These are phyloP conservation scores for Crotalus helleri DNA, from an alignment of 2,113 vertebrate species.

Conservation along the genomic window DNA sequence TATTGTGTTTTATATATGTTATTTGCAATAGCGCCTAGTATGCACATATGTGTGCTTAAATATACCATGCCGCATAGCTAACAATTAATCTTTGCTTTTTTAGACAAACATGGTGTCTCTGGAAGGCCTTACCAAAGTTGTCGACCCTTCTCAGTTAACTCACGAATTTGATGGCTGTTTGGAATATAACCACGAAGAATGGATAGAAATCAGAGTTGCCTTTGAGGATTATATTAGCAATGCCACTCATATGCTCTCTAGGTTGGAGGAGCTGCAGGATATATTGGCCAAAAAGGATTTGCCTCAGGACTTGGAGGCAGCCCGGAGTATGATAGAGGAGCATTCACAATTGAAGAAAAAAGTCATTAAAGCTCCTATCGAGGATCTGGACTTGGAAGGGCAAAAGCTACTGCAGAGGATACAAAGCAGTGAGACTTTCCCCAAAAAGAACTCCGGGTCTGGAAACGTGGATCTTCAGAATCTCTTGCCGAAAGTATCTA, in stretches of 20 bases:
- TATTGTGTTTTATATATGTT: background rate
- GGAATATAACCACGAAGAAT: slow-evolving; percentile 97
- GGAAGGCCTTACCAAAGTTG: slow-evolving; percentile 97
- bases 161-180: slow-evolving; percentile 95
- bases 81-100: background rate
- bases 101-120: slow-evolving; percentile 98
- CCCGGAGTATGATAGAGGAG: slow-evolving; percentile 92
- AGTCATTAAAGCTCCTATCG: slow-evolving; percentile 91
- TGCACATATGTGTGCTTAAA: background rate
- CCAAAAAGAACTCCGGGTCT: slow-evolving; percentile 84
- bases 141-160: slow-evolving; percentile 96
- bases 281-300: slow-evolving; percentile 91
- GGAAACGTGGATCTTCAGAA: slow-evolving; percentile 91
- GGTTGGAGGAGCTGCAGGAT: slow-evolving; percentile 95
- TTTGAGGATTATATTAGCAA: slow-evolving; percentile 95
- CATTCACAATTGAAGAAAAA: slow-evolving; percentile 92
- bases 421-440: slow-evolving; percentile 91
- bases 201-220: slow-evolving; percentile 91
- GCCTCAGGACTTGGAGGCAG: slow-evolving; percentile 90
- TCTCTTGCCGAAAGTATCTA: slow-evolving; percentile 87
- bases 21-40: background rate
- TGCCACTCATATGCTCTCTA: slow-evolving; percentile 85
- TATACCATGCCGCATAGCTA: background rate
- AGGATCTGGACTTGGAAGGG: slow-evolving; percentile 92
- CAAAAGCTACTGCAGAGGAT: slow-evolving; percentile 91